phyloP scores from a whole-genome alignment of 2,797 vertebrate genomes.

The Podarcis lilfordi region DNA sequence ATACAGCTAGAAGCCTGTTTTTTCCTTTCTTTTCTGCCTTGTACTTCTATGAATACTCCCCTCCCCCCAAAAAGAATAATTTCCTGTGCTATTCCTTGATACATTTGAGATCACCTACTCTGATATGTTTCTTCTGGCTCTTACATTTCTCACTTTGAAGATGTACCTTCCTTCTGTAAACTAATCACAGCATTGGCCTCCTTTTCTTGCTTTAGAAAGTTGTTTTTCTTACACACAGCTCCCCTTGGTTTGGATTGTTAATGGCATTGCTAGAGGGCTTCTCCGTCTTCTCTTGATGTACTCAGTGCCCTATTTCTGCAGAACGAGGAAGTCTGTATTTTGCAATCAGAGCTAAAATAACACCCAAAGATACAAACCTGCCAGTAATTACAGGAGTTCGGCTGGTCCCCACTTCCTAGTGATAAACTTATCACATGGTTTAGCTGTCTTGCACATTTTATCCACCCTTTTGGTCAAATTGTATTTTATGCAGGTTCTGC shows the following conservation, averaged over 20 bases:
- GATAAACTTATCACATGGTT: not conserved
- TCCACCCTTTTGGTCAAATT: not conserved
- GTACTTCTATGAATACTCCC: not conserved
- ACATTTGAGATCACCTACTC: conserved; percentile 28
- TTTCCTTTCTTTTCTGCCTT: not conserved
- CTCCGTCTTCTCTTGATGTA: not conserved
- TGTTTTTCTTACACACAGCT: conserved; percentile 14
- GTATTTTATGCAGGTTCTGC: not conserved
- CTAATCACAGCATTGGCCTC: not conserved
- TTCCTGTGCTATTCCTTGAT: not conserved
- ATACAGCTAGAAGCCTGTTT: not conserved
- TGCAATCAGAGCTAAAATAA: conserved; percentile 34
- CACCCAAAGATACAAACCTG: conserved; percentile 1
- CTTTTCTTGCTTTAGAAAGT: not conserved
- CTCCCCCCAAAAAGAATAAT: not conserved
- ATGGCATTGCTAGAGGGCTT: not conserved
- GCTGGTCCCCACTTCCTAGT: not conserved
- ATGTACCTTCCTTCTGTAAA: not conserved
- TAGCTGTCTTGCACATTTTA: not conserved
- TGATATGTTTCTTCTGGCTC: conserved; percentile 3
- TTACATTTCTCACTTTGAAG: conserved; percentile 3
- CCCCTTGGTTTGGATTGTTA: not conserved
- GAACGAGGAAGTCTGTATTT: not conserved
- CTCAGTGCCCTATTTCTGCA: not conserved
- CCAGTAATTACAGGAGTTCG: conserved; percentile 10